Evolutionary conservation across 2,113 vertebrate species (phyloP).

Genomic region (Chaenocephalus aceratus): DNA sequence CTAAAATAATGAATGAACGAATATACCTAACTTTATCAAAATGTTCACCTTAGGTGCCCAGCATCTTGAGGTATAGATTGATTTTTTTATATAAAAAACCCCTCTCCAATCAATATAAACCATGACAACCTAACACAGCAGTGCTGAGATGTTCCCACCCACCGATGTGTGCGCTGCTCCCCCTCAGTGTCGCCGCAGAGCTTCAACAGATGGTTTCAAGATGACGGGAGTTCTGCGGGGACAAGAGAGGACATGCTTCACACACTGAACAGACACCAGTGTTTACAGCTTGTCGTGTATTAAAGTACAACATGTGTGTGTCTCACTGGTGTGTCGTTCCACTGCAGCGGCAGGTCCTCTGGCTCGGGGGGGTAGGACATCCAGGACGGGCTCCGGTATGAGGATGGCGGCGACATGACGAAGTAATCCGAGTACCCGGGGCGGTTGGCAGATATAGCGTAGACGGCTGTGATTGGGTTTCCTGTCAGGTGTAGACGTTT

Average conservation of each 20-base stretch:
- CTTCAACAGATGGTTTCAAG: slow-evolving; percentile 87
- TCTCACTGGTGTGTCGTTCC: slow-evolving; percentile 89
- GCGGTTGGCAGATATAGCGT: slow-evolving; percentile 96
- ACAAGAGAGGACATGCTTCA: slow-evolving; percentile 14
- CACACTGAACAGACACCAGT: not conserved
- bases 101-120: not conserved
- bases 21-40: too few relatives aligned
- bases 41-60: not conserved
- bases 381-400: slow-evolving; percentile 96
- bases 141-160: slow-evolving; percentile 16
- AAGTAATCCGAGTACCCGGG: slow-evolving; percentile 96
- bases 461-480: slow-evolving; percentile 96
- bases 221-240: slow-evolving; percentile 82
- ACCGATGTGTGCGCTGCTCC: slow-evolving; percentile 64
- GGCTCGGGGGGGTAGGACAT: slow-evolving; percentile 95
- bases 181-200: slow-evolving; percentile 39
- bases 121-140: not conserved
- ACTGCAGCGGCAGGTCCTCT: slow-evolving; percentile 92
- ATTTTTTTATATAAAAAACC: not conserved
- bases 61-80: not conserved
- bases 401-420: slow-evolving; percentile 92
- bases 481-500: slow-evolving; percentile 77
- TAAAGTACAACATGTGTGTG: not conserved
- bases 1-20: too few relatives aligned
- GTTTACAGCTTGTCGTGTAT: not conserved